Conservation (phyloP, 2,113 vertebrate genomes). For the Todiramphus chloris region DNA sequence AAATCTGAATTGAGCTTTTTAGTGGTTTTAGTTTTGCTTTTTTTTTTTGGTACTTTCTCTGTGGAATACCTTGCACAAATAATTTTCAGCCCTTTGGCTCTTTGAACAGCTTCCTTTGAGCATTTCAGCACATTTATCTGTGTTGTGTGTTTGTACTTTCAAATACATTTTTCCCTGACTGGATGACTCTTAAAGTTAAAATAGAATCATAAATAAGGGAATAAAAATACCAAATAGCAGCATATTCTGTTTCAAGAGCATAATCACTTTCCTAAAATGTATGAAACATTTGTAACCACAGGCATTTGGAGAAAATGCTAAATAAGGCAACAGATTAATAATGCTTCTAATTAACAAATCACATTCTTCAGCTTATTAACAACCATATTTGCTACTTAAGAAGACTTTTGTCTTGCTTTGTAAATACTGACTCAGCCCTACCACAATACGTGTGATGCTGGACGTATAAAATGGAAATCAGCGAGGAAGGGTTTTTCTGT, state of each 20-base stretch:
- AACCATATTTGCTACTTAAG: background rate
- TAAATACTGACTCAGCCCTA: background rate
- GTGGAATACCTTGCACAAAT: background rate
- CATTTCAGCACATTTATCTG: background rate
- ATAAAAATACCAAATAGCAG: background rate
- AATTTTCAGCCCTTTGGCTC: background rate
- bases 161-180: background rate
- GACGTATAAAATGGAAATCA: background rate
- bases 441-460: background rate
- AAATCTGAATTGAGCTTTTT: background rate
- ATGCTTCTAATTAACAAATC: background rate
- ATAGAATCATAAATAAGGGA: background rate
- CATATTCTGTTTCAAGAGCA: background rate
- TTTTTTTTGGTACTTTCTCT: background rate
- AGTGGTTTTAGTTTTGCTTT: background rate
- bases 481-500: background rate
- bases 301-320: background rate
- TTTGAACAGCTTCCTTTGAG: background rate
- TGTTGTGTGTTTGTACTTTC: background rate
- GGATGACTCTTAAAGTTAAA: slow-evolving; percentile 21
- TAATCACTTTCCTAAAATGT: background rate
- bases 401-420: background rate
- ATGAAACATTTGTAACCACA: background rate
- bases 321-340: background rate
- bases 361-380: background rate